Percentiles rank a stretch among this genome's conserved stretches.
phyloP scores from a whole-genome alignment of 2,888 invertebrate species.

The Drosophila mimetica region DNA sequence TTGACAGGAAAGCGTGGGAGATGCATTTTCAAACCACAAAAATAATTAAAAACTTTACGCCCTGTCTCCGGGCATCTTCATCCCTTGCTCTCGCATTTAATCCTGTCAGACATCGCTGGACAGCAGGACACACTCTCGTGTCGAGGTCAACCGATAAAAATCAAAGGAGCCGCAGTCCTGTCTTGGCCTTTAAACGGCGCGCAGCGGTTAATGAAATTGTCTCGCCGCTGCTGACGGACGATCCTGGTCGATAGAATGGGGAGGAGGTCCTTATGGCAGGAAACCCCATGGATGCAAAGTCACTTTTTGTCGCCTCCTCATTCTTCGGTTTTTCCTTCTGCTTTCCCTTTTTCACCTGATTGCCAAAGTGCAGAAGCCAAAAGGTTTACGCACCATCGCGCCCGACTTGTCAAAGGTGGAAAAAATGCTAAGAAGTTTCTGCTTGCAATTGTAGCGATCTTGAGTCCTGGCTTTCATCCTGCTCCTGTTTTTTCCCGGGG shows the following conservation, averaged over 20 bases:
- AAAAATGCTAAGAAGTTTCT: constrained; percentile 23
- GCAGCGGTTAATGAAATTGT: constrained; percentile 69
- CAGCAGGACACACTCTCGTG: constrained; percentile 17
- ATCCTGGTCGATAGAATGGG: constrained; percentile 10
- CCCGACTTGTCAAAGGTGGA: constrained; percentile 54
- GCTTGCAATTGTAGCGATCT: constrained; percentile 3
- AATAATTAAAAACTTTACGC: constrained; percentile 75
- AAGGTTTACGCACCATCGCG: constrained; percentile 60
- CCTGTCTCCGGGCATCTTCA: constrained; percentile 6
- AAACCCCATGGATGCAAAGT: constrained; percentile 2
- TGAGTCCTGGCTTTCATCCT: background rate
- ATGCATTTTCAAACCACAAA: constrained; percentile 74
- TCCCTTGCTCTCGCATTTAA: constrained; percentile 24
- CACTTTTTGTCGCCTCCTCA: constrained; percentile 4
- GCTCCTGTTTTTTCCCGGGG: background rate
- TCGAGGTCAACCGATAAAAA: constrained; percentile 58
- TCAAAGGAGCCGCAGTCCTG: constrained; percentile 53
- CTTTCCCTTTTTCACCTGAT: constrained; percentile 22
- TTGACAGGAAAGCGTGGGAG: constrained; percentile 42
- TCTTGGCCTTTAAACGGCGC: constrained; percentile 40
- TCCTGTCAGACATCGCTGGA: constrained; percentile 29
- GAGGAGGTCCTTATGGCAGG: background rate
- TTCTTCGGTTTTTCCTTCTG: constrained; percentile 2
- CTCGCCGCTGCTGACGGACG: constrained; percentile 29
- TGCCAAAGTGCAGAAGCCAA: constrained; percentile 58